Evolutionary conservation across 2,113 vertebrate genomes (phyloP).

Genomic region (Mormyrus iriodes): DNA sequence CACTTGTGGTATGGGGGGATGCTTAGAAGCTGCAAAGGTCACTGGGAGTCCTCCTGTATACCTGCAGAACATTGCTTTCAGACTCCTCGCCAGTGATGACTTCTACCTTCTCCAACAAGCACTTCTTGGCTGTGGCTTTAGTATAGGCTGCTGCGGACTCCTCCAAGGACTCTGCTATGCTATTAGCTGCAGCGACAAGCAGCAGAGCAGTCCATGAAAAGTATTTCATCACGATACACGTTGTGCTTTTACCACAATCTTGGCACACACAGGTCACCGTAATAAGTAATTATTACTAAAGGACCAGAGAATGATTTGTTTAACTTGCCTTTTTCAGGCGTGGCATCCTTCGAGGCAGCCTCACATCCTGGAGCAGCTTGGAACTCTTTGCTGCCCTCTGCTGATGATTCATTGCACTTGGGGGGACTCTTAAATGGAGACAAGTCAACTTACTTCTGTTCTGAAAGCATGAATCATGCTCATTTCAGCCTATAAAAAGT

Average conservation of each 20-base stretch:
- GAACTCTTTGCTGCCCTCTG: conserved; percentile 65
- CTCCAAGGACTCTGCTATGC: conserved; percentile 70
- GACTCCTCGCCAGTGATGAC: conserved; percentile 79
- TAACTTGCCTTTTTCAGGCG: conserved; percentile 66
- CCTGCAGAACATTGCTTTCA: conserved; percentile 78
- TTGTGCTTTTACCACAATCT: neutral
- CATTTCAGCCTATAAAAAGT: neutral
- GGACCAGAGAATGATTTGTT: neutral
- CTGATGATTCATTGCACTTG: conserved; percentile 57
- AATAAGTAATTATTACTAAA: neutral
- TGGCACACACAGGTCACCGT: neutral
- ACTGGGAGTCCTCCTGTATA: conserved; percentile 24
- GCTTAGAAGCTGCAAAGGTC: neutral
- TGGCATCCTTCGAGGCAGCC: conserved; percentile 64
- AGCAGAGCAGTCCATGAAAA: neutral
- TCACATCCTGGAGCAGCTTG: conserved; percentile 60
- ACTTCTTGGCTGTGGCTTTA: conserved; percentile 72
- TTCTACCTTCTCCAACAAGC: conserved; percentile 74
- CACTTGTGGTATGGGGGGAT: neutral
- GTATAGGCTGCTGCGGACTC: conserved; percentile 80
- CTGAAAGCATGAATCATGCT: neutral
- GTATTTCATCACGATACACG: neutral
- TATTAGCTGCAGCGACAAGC: conserved; percentile 50
- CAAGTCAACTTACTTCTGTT: neutral
- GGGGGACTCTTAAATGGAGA: conserved; percentile 62